phyloP scores from a whole-genome alignment of 2,797 vertebrate genomes.

The Rhinichthys osculus region DNA sequence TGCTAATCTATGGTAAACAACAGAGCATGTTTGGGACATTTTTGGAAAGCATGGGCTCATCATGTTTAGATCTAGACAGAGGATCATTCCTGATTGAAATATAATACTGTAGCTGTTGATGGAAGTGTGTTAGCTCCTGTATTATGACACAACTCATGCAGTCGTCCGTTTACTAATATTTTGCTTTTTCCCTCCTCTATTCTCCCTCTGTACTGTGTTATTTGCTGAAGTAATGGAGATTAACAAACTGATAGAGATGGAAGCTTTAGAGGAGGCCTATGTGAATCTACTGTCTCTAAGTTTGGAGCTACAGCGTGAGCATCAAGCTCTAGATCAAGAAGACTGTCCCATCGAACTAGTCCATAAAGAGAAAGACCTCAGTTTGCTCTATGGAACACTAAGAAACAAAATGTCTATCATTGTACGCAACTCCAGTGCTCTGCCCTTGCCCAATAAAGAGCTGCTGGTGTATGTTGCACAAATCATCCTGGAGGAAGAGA shows the following conservation, averaged over 20 bases:
- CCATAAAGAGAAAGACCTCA: constrained; percentile 85
- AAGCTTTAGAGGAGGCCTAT: constrained; percentile 85
- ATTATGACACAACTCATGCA: background rate
- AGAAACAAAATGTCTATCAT: constrained; percentile 72
- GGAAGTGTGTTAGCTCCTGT: background rate
- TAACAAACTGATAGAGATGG: constrained; percentile 84
- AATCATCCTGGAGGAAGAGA: constrained; percentile 85
- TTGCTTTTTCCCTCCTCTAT: background rate
- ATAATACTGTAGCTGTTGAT: background rate
- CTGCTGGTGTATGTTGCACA: constrained; percentile 74
- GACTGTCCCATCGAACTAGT: constrained; percentile 72
- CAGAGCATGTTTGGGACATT: too few relatives aligned
- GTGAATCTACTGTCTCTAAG: constrained; percentile 81
- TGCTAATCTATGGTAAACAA: background rate
- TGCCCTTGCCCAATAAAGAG: constrained; percentile 67
- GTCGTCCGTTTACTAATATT: background rate
- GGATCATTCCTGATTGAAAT: background rate
- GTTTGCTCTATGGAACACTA: constrained; percentile 82
- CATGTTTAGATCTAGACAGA: too few relatives aligned
- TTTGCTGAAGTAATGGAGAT: constrained; percentile 88
- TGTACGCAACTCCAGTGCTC: constrained; percentile 78
- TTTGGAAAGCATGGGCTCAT: too few relatives aligned
- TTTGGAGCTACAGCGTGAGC: constrained; percentile 75
- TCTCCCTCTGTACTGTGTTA: background rate
- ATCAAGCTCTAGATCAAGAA: constrained; percentile 57